Conservation (phyloP, 1,140 invertebrate genomes). For the Choristoneura fumiferana region DNA sequence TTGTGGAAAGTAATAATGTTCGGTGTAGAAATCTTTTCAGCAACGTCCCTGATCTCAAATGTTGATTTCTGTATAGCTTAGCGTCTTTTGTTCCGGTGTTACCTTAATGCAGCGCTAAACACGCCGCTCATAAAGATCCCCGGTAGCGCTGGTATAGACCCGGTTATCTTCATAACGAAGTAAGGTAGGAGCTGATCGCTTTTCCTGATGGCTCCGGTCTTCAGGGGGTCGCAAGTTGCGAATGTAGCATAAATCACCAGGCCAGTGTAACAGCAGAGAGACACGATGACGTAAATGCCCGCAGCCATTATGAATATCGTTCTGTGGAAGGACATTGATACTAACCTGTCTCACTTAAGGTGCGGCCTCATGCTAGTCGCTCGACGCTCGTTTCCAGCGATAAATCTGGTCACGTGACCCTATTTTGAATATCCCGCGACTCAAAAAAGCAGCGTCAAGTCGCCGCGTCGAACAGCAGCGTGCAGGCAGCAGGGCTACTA, state of each 20-base stretch:
- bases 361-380: no score
- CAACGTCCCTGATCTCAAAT: no score
- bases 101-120: constrained; percentile 87
- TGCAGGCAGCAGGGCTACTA: no score
- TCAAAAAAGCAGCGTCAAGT: no score
- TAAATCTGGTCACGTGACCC: no score
- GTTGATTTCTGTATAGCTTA: no score
- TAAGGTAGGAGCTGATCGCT: constrained; percentile 84
- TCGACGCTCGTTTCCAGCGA: no score
- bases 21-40: no score
- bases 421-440: no score
- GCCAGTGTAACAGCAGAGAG: constrained; percentile 85
- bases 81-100: constrained; percentile 20
- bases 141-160: constrained; percentile 83
- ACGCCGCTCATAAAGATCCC: constrained; percentile 89
- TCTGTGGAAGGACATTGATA: constrained; percentile 36
- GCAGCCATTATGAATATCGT: constrained; percentile 73
- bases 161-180: constrained; percentile 87
- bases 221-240: constrained; percentile 86
- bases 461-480: no score
- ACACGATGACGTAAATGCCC: constrained; percentile 81
- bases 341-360: no score
- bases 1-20: no score
- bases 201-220: constrained; percentile 81
- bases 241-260: constrained; percentile 90